Conservation (phyloP, 2,888 invertebrate species). For the Panorpa germanica region DNA sequence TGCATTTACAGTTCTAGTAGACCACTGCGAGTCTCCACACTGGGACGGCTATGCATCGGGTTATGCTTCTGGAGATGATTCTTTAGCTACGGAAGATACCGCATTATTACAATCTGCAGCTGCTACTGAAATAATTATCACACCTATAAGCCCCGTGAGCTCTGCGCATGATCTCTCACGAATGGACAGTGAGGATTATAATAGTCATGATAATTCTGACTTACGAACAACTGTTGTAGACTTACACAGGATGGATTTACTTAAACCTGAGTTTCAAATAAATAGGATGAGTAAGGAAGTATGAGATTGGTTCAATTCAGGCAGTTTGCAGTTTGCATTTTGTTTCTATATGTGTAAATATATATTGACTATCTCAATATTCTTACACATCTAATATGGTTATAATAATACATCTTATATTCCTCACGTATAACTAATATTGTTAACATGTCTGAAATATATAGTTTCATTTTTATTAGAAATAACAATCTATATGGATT, state of each 20-base stretch:
- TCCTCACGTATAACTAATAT: too few relatives aligned
- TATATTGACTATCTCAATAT: too few relatives aligned
- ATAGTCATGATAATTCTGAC: slow-evolving; percentile 12
- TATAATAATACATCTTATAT: too few relatives aligned
- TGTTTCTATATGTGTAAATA: too few relatives aligned
- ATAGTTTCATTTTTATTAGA: too few relatives aligned
- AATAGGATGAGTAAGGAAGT: too few relatives aligned
- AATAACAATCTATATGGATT: too few relatives aligned
- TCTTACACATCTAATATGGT: too few relatives aligned
- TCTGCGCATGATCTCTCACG: slow-evolving; percentile 18
- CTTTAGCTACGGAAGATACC: slow-evolving; percentile 29
- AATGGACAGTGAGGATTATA: slow-evolving; percentile 15
- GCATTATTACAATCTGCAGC: slow-evolving; percentile 30
- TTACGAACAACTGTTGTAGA: slow-evolving; percentile 11
- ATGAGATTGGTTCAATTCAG: too few relatives aligned
- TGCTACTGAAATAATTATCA: slow-evolving; percentile 28
- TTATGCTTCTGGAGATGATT: slow-evolving; percentile 15
- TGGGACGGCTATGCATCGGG: slow-evolving; percentile 25
- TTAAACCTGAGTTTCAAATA: slow-evolving; percentile 18
- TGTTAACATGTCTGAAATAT: too few relatives aligned
- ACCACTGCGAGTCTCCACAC: slow-evolving; percentile 24
- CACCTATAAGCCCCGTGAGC: slow-evolving; percentile 25
- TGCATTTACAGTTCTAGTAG: too few relatives aligned
- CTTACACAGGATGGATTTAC: slow-evolving; percentile 16
- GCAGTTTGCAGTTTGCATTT: too few relatives aligned